A percentile compares a stretch with the other conserved stretches of the same genome.
Conservation (phyloP, 2,113 vertebrate species). For the Beaufortia kweichowensis region DNA sequence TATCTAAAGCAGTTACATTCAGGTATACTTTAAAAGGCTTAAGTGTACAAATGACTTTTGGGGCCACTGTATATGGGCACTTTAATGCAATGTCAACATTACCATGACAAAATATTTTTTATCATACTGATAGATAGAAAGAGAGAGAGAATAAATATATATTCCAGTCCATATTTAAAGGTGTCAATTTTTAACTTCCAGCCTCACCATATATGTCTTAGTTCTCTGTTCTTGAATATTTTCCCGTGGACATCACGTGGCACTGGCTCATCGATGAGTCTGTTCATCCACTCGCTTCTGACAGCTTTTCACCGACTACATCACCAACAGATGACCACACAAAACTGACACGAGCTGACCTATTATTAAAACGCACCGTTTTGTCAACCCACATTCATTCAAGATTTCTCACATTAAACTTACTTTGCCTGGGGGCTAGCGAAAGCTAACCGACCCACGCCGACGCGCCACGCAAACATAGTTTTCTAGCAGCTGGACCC, state of each 20-base stretch:
- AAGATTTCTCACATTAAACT: neutral
- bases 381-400: slow-evolving; percentile 1
- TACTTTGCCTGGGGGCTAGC: slow-evolving; percentile 1
- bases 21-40: too few species aligned
- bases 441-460: slow-evolving; percentile 12
- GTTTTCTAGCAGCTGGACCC: neutral
- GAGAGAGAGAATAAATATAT: neutral
- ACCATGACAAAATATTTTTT: too few species aligned
- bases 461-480: neutral
- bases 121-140: neutral
- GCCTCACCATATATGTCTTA: neutral
- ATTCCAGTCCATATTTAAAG: neutral
- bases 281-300: neutral
- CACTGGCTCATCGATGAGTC: neutral
- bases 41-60: too few species aligned
- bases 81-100: too few species aligned
- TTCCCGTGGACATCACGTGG: slow-evolving; percentile 30
- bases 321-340: neutral
- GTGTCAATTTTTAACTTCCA: neutral
- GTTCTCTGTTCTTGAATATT: neutral
- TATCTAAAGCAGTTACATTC: too few species aligned
- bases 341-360: too few species aligned
- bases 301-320: slow-evolving; percentile 11
- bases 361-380: neutral
- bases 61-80: too few species aligned